Base-by-base conservation (phyloP, 2,888 invertebrate species). In the Melanostoma mellinum region DNA sequence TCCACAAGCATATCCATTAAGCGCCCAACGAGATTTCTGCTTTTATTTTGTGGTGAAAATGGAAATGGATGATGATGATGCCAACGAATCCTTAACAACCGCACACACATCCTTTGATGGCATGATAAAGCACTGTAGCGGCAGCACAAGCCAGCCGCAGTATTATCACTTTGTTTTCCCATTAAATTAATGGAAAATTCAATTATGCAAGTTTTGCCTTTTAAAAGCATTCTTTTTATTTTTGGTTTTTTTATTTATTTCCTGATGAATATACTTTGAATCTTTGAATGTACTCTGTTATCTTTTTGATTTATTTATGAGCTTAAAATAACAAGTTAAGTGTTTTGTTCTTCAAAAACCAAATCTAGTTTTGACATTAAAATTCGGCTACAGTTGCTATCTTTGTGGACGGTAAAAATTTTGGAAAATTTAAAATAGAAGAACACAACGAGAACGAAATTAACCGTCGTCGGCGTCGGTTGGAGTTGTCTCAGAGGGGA, bases 161-260 rank as follows among this genome's bases (percentile, higher is more conserved):
- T 52, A 58, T 74, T 74, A 74, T 67, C 67, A 74, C 74, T 74
- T 67, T 74, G 74, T 67, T 74, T 67, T 8, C 74, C 74, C 20
- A 74, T 74, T 74, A 74, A 74, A 74, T 74, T 74, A 67, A 74
- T 67, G 58, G 74, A 67, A 74, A 74, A 74, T 74, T 67, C 48
- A 74, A 67, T 74, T 74, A 74, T 67, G 58, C 74, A 58, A 71
- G 65, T 74, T 67, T 20, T 20, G 74, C 67, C 67, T 67, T 52
- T 67, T 65, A 58, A 74, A 67, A 48, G 65, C 42, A 67, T 6
- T 6, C 9, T 6, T 44, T 6, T 50, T 42, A 20, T 42, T 35
- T 33, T 20, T 42, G 10, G 3, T 46, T 56, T 9, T 3, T 58
- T 10, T 2, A 4, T 3, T 63, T 36, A 3, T 36, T 38, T 6